Evolutionary conservation across 1,140 invertebrate genomes (phyloP).

Genomic region (Brachionus rubens): DNA sequence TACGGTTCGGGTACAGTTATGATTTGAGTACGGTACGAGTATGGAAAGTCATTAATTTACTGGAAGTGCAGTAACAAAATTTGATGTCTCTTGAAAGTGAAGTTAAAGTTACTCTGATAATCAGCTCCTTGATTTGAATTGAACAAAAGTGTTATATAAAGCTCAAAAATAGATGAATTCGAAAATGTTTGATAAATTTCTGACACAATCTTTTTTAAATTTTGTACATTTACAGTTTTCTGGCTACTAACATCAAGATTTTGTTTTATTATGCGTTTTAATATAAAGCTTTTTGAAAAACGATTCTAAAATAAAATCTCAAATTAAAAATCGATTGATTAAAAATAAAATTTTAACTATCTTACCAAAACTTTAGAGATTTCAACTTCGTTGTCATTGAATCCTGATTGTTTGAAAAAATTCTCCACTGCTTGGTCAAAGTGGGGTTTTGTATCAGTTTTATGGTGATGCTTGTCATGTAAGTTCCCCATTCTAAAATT

Average conservation of each 20-base stretch:
- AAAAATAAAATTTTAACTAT: neutral
- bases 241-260: neutral
- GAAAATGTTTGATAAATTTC: neutral
- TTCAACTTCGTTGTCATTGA: neutral
- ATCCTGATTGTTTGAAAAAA: neutral
- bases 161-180: conserved; percentile 10
- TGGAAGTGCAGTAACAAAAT: no score
- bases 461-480: neutral
- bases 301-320: neutral
- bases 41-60: no score
- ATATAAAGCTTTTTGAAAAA: conserved; percentile 39
- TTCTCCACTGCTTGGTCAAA: neutral
- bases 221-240: conserved; percentile 4
- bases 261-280: conserved; percentile 1
- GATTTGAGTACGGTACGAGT: no score
- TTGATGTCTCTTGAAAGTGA: no score
- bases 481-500: conserved; percentile 9
- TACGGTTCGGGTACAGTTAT: no score
- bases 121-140: neutral
- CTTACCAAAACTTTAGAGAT: neutral
- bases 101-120: conserved; percentile 23
- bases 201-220: conserved; percentile 1
- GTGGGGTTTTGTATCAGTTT: neutral
- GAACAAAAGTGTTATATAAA: conserved; percentile 21
- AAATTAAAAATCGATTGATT: neutral